Conservation (phyloP, 2,113 vertebrate species). For the Antigone vipio region DNA sequence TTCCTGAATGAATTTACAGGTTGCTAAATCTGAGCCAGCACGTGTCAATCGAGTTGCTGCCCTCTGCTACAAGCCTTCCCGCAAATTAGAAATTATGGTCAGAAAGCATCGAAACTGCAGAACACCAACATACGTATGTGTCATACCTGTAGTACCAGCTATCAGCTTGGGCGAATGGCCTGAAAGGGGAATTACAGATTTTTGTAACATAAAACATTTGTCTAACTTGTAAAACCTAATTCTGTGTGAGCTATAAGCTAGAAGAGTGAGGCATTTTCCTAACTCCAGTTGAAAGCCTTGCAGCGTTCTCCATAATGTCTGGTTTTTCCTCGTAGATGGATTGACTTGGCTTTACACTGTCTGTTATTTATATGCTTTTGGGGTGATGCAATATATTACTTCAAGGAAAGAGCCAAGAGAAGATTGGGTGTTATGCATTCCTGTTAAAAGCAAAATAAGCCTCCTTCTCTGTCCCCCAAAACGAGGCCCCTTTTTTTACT, state of each 20-base stretch:
- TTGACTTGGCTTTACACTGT: not conserved
- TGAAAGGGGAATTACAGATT: no score
- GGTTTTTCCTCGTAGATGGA: not conserved
- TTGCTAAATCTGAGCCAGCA: not conserved
- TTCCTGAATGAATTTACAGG: not conserved
- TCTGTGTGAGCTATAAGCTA: no score
- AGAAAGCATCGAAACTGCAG: not conserved
- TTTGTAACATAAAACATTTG: not conserved
- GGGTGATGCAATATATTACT: not conserved
- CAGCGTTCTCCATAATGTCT: not conserved
- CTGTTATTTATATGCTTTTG: not conserved
- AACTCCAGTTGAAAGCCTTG: not conserved
- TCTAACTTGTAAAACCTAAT: not conserved
- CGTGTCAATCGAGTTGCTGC: accelerated
- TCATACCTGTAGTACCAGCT: not conserved
- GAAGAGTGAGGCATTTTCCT: no score
- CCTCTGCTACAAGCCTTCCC: not conserved
- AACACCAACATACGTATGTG: accelerated
- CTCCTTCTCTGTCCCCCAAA: not conserved
- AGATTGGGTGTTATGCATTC: not conserved
- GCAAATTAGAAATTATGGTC: no score
- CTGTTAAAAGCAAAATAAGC: not conserved
- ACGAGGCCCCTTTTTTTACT: not conserved
- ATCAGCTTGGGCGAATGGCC: not conserved
- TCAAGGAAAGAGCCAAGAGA: not conserved